Evolutionary conservation across 2,888 invertebrate species (phyloP).

Genomic region (Leucozona laternaria): DNA sequence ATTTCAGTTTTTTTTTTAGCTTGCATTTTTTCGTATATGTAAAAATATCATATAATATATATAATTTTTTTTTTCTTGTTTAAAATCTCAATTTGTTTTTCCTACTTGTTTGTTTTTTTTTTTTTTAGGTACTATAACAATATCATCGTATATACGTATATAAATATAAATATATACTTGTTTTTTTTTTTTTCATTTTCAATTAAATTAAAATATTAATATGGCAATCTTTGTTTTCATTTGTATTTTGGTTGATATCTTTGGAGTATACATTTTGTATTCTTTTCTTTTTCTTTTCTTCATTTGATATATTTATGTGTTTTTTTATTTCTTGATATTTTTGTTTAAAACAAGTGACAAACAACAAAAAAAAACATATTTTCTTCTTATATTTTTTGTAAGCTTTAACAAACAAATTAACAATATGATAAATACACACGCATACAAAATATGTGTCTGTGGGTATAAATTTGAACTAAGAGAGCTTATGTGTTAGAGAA

Average conservation of each 20-base stretch:
- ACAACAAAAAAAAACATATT: conserved; percentile 65
- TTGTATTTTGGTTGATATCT: conserved; percentile 83
- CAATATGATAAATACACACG: conserved; percentile 72
- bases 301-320: conserved; percentile 63
- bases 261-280: conserved; percentile 82
- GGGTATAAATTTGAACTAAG: conserved; percentile 71
- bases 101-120: conserved; percentile 68
- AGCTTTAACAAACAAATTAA: conserved; percentile 74
- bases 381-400: conserved; percentile 33
- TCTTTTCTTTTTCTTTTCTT: conserved; percentile 63
- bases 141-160: conserved; percentile 82
- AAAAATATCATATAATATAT: conserved; percentile 75
- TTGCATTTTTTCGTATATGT: conserved; percentile 70
- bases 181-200: conserved; percentile 70
- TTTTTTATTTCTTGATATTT: conserved; percentile 74
- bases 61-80: conserved; percentile 66
- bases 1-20: conserved; percentile 62
- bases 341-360: conserved; percentile 77
- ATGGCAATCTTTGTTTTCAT: conserved; percentile 75
- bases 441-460: conserved; percentile 52
- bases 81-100: conserved; percentile 65
- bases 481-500: conserved; percentile 65
- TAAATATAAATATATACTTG: conserved; percentile 78
- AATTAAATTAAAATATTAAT: conserved; percentile 75
- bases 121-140: conserved; percentile 83